phyloP scores from a whole-genome alignment of 1,140 invertebrate genomes.

The Psilanteris sp. region DNA sequence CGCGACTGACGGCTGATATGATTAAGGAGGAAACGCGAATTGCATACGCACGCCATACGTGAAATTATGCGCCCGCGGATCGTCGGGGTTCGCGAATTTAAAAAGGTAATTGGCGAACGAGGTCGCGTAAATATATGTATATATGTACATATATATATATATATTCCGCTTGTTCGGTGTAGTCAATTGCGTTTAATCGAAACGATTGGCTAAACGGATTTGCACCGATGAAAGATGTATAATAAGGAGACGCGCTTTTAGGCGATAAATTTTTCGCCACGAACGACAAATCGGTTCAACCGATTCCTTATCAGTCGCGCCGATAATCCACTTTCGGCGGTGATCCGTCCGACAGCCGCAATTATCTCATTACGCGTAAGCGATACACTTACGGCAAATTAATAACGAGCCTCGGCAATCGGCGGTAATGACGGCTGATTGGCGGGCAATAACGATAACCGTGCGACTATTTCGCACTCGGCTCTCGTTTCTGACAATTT shows the following conservation, averaged over 20 bases:
- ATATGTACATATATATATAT: too few relatives aligned
- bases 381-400: constrained; percentile 42
- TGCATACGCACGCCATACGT: constrained; percentile 46
- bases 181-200: too few relatives aligned
- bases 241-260: too few relatives aligned
- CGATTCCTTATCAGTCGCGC: too few relatives aligned
- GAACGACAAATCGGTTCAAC: too few relatives aligned
- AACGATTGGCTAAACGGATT: too few relatives aligned
- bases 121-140: too few relatives aligned
- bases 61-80: constrained; percentile 47
- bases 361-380: constrained; percentile 27
- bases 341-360: constrained; percentile 12
- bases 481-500: constrained; percentile 47
- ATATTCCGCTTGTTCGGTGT: too few relatives aligned
- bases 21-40: constrained; percentile 60
- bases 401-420: constrained; percentile 1
- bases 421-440: constrained; percentile 40
- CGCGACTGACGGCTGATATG: constrained; percentile 60
- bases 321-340: too few relatives aligned
- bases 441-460: constrained; percentile 48
- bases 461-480: constrained; percentile 50
- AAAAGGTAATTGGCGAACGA: constrained; percentile 41
- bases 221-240: neutral
- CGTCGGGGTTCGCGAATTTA: constrained; percentile 12
- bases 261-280: too few relatives aligned